Conservation (phyloP, 1,140 invertebrate species). For the Cryptotermes secundus region DNA sequence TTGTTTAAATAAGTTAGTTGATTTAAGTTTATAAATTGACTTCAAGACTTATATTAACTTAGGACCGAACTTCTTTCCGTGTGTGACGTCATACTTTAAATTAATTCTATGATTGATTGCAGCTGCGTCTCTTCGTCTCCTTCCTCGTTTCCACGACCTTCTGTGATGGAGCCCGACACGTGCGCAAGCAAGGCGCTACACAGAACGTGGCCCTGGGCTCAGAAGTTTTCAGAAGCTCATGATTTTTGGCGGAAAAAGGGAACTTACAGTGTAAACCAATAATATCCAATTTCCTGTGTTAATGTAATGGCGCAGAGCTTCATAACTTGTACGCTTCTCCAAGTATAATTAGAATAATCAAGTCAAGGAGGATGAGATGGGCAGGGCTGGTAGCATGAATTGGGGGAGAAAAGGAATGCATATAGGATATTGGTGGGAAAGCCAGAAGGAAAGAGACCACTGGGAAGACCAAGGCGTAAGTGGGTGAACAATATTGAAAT, state of each 20-base stretch:
- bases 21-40: not conserved
- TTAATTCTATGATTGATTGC: conserved; percentile 9
- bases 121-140: not conserved
- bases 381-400: too few relatives aligned
- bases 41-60: not conserved
- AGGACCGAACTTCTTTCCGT: not conserved
- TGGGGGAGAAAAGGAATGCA: too few relatives aligned
- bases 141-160: not conserved
- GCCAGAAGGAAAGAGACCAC: too few relatives aligned
- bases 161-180: not conserved
- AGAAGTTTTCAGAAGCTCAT: not conserved
- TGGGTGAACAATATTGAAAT: too few relatives aligned
- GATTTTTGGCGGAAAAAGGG: not conserved
- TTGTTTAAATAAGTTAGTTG: not conserved
- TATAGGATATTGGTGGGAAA: too few relatives aligned
- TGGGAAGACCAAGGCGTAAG: too few relatives aligned
- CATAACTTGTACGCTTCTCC: too few relatives aligned
- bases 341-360: too few relatives aligned
- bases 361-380: too few relatives aligned
- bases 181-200: not conserved
- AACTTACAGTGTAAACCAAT: not conserved
- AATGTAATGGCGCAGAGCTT: not conserved
- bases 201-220: not conserved
- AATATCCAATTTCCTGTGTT: not conserved
- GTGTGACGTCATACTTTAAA: conserved; percentile 3